Evolutionary conservation across 2,113 vertebrate genomes (phyloP).

Genomic region (Pollachius pollachius): DNA sequence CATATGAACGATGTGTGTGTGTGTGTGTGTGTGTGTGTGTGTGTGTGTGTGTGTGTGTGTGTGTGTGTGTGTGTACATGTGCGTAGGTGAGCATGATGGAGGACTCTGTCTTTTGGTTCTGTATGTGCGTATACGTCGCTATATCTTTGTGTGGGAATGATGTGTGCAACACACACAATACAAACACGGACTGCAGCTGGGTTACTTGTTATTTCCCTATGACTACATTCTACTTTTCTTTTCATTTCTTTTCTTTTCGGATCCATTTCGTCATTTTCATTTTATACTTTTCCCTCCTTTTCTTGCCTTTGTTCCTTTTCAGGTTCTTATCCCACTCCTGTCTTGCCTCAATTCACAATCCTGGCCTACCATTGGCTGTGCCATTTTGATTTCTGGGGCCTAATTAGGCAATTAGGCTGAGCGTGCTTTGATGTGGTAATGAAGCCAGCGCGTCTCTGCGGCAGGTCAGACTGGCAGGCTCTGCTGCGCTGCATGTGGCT

Average conservation of each 20-base stretch:
- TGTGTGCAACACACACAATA: no score
- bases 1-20: not conserved
- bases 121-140: not conserved
- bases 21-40: slow-evolving; percentile 9
- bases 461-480: slow-evolving; percentile 38
- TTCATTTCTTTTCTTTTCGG: not conserved
- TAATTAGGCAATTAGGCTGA: slow-evolving; percentile 47
- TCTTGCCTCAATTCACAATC: not conserved
- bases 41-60: slow-evolving; percentile 1
- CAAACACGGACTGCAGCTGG: no score
- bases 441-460: slow-evolving; percentile 29
- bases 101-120: not conserved
- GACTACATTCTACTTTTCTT: no score
- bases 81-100: not conserved
- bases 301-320: not conserved
- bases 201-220: no score
- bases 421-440: slow-evolving; percentile 47
- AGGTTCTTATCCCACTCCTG: not conserved
- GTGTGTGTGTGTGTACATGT: not conserved
- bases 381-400: not conserved
- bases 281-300: not conserved
- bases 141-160: not conserved
- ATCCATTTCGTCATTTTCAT: no score
- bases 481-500: slow-evolving; percentile 5
- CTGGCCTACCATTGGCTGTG: not conserved